A percentile compares a stretch with the other conserved stretches of the same genome.
These are phyloP conservation scores for Platycercus adscitus DNA, from an alignment of 2,113 vertebrate species.

Conservation along the genomic window DNA sequence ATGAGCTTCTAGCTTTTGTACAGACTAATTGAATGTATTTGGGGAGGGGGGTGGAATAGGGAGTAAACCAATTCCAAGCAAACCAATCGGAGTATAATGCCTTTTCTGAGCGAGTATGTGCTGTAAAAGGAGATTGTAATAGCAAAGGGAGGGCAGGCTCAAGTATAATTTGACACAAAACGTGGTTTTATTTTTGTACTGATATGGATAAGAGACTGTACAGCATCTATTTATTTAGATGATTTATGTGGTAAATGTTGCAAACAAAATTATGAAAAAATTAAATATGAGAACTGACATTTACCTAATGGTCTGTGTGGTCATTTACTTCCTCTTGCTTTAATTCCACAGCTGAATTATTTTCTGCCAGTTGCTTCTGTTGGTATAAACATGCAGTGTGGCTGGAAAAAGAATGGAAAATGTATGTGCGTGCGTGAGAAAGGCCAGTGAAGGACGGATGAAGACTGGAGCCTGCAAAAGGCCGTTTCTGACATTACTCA, in stretches of 20 bases:
- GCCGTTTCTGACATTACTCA: not conserved
- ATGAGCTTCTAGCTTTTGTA: slow-evolving; percentile 76
- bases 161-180: slow-evolving; percentile 70
- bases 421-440: accelerated
- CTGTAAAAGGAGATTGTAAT: slow-evolving; percentile 61
- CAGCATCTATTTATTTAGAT: slow-evolving; percentile 87
- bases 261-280: slow-evolving; percentile 77
- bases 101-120: slow-evolving; percentile 50
- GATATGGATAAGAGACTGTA: slow-evolving; percentile 81
- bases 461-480: slow-evolving; percentile 2
- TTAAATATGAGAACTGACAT: slow-evolving; percentile 77
- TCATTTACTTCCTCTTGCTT: slow-evolving; percentile 21
- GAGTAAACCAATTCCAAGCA: slow-evolving; percentile 33
- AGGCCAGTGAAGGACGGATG: not conserved
- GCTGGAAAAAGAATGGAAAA: not conserved
- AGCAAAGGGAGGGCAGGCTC: slow-evolving; percentile 55
- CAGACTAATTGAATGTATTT: slow-evolving; percentile 81
- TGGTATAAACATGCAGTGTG: not conserved
- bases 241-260: slow-evolving; percentile 82
- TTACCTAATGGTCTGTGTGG: slow-evolving; percentile 56
- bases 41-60: slow-evolving; percentile 23
- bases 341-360: not conserved
- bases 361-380: not conserved
- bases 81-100: slow-evolving; percentile 45
- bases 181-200: slow-evolving; percentile 83